Evolutionary conservation across 2,888 invertebrate genomes (phyloP).

Genomic region (Trissolcus japonicus): DNA sequence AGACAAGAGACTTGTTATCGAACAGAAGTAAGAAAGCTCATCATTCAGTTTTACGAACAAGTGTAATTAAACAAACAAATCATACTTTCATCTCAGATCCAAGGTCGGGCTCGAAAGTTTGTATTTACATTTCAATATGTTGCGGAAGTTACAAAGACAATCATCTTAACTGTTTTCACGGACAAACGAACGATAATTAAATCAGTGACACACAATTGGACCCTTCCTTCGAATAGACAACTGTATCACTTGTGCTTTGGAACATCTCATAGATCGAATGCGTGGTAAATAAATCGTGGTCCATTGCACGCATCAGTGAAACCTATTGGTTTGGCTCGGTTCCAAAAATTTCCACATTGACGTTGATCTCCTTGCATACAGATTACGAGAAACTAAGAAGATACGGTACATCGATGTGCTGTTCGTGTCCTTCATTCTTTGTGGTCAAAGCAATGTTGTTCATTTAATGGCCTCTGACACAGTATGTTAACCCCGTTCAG

Average conservation of each 20-base stretch:
- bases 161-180: too few relatives aligned
- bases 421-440: conserved; percentile 46
- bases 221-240: conserved; percentile 4
- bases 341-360: conserved; percentile 62
- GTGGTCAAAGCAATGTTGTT: conserved; percentile 47
- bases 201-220: too few relatives aligned
- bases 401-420: conserved; percentile 40
- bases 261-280: conserved; percentile 30
- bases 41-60: too few relatives aligned
- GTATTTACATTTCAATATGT: too few relatives aligned
- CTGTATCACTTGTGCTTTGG: conserved; percentile 16
- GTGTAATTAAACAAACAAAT: too few relatives aligned
- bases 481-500: conserved; percentile 40
- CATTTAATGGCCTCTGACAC: conserved; percentile 43
- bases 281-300: conserved; percentile 64
- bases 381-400: conserved; percentile 58
- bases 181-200: too few relatives aligned
- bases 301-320: conserved; percentile 63
- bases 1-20: too few relatives aligned
- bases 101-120: too few relatives aligned
- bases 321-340: conserved; percentile 62
- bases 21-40: too few relatives aligned
- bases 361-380: conserved; percentile 62
- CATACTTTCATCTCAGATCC: too few relatives aligned
- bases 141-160: background rate